Conservation (phyloP, 2,797 vertebrate genomes). For the Huso huso region DNA sequence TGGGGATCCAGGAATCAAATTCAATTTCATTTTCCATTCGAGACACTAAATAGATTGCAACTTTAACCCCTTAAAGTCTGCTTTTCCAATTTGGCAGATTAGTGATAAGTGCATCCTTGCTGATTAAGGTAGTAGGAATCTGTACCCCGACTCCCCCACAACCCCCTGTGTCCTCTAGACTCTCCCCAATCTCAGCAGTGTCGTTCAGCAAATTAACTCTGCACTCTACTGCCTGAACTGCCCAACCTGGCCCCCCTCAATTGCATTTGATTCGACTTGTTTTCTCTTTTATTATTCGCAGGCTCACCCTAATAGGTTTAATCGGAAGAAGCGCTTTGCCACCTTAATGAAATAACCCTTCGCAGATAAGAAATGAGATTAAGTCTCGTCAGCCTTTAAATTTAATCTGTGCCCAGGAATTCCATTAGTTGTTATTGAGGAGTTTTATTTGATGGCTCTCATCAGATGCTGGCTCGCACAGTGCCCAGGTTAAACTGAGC, state of each 20-base stretch:
- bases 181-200: conserved; percentile 44
- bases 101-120: conserved; percentile 45
- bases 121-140: conserved; percentile 34
- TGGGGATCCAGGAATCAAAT: conserved; percentile 34
- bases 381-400: conserved; percentile 8
- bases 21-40: conserved; percentile 56
- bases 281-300: conserved; percentile 11
- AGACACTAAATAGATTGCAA: conserved; percentile 38
- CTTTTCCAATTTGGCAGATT: conserved; percentile 63
- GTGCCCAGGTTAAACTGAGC: too few relatives aligned
- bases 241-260: not conserved
- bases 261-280: conserved; percentile 44
- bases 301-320: conserved; percentile 41
- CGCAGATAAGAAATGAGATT: not conserved
- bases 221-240: conserved; percentile 27
- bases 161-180: conserved; percentile 12
- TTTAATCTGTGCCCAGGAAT: not conserved
- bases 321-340: conserved; percentile 25
- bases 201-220: conserved; percentile 59
- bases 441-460: too few relatives aligned
- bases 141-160: conserved; percentile 24
- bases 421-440: too few relatives aligned
- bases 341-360: conserved; percentile 9
- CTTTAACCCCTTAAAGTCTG: conserved; percentile 39
- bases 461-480: too few relatives aligned